These are phyloP conservation scores for Noctua pronuba DNA, from an alignment of 2,888 invertebrate species.

Conservation along the genomic window DNA sequence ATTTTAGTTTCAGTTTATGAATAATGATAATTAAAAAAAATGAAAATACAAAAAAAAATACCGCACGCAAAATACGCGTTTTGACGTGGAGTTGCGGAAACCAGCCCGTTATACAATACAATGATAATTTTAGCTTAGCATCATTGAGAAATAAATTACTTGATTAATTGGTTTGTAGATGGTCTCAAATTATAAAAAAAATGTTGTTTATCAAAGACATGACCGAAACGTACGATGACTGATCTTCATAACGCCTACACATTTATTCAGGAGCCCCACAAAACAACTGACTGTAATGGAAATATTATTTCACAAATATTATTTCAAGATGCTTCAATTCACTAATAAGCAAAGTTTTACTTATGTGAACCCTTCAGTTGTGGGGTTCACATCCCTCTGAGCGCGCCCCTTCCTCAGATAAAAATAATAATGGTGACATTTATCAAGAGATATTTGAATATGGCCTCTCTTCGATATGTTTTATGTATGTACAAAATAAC, in stretches of 20 bases:
- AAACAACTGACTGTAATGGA: conserved; percentile 9
- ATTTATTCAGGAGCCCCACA: background rate
- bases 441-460: conserved; percentile 56
- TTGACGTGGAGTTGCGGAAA: too few species aligned
- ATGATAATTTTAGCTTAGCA: background rate
- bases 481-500: conserved; percentile 29
- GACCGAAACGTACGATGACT: background rate
- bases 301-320: conserved; percentile 43
- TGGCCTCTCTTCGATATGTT: conserved; percentile 30
- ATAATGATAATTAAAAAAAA: background rate
- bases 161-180: background rate
- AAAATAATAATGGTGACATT: conserved; percentile 62
- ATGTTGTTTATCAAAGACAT: background rate
- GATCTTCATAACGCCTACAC: background rate
- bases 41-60: too few species aligned
- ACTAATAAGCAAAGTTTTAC: conserved; percentile 64
- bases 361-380: conserved; percentile 54
- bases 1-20: background rate
- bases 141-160: background rate
- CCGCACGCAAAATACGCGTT: too few species aligned
- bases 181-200: background rate
- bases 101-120: too few species aligned
- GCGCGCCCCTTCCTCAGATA: conserved; percentile 52
- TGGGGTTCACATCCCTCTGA: conserved; percentile 54
- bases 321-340: conserved; percentile 46